Evolutionary conservation across 2,113 vertebrate species (phyloP), one percentile per base, ranked within the genome.

Genomic region (Caranx melampygus): DNA sequence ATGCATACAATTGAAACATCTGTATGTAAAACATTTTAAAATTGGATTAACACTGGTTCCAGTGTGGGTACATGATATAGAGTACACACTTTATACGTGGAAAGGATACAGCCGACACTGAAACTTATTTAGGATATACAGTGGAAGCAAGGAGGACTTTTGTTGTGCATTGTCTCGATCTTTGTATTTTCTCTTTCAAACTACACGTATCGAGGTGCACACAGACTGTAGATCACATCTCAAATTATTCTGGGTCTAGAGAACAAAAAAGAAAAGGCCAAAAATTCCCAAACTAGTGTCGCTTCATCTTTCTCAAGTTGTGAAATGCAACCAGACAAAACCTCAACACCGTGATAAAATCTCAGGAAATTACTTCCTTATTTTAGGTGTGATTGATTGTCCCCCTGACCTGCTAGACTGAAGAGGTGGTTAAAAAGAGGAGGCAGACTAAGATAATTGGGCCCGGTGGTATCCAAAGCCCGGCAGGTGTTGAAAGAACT

Each of bases 331-430:
- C 75, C 81, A 78, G 91, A 87, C 89, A 87, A 91, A 87, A 81
- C 83, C 88, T 89, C 81, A 86, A 86, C 84, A 59, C 77, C 45
- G 33, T 49, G 87, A 92, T 91, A 92, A 90, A 92, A 88, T 87
- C 83, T 64, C 75, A 88, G 91, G 87, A 93, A 94, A 94, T 94
- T 85, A 93, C 92, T 90, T 90, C 88, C 91, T 92, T 92, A 93
- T 93, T 93, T 94, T 92, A 87, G 91, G 75, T 83, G 82, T 93
- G 91, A 94, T 94, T 94, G 93, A 94, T 94, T 93, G 93, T 91
- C 77, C 88, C 84, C 81, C 90, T 93, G 92, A 93, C 93, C 93
- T 84, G 91, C 88, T 88, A 88, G 89, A 93, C 82, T 88, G 91
- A 87, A 85, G 88, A 90, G 91, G 90, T 90, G 88, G 88, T 94